Percentiles rank a stretch among this genome's conserved stretches.
Evolutionary conservation across 1,140 invertebrate species (phyloP).

Genomic region (Drosophila nannoptera): DNA sequence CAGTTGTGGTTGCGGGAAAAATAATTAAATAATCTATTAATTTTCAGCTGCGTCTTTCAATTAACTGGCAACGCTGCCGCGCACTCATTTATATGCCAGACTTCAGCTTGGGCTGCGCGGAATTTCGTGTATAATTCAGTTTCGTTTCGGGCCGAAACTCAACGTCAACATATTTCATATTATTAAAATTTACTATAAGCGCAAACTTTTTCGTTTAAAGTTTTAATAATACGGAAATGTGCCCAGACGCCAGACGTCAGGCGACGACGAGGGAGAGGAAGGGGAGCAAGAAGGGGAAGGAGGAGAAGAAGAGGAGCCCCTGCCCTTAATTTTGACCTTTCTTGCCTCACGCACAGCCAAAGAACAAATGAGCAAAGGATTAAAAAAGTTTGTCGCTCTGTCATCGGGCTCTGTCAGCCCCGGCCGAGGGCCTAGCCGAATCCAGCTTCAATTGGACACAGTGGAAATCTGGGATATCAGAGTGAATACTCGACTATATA

Average conservation of each 20-base stretch:
- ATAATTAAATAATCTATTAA: no score
- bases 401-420: conserved; percentile 21
- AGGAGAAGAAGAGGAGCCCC: background rate
- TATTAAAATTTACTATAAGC: conserved; percentile 41
- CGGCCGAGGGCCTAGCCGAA: background rate
- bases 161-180: conserved; percentile 29
- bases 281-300: no score
- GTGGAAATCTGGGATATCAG: no score
- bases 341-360: conserved; percentile 11
- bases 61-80: no score
- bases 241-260: background rate
- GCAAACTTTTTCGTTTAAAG: conserved; percentile 62
- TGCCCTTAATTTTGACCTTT: conserved; percentile 16
- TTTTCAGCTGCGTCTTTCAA: no score
- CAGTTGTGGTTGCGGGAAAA: no score
- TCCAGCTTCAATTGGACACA: no score
- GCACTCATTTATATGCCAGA: no score
- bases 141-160: background rate
- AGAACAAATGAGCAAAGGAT: conserved; percentile 65
- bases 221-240: conserved; percentile 53
- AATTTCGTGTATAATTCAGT: background rate
- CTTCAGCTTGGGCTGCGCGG: no score
- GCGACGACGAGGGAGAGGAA: background rate
- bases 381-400: conserved; percentile 56
- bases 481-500: no score